Evolutionary conservation across 1,140 invertebrate genomes (phyloP), one percentile per base, ranked within the genome.

Genomic region (Brachionus koreanus): DNA sequence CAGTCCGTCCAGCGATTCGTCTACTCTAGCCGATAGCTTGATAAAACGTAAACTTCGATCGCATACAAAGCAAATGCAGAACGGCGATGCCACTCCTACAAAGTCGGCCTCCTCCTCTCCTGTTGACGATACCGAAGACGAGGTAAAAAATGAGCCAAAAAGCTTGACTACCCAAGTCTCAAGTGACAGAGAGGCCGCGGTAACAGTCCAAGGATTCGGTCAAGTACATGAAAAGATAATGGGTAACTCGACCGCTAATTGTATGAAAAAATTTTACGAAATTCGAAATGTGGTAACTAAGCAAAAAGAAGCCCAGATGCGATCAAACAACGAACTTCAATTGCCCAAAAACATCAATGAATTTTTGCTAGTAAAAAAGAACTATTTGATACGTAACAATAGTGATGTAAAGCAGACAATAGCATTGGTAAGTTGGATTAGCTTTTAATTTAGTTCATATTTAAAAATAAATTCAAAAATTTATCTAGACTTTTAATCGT

Each of bases 191-290:
- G 65, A 42, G 16, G 35, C 65, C 6, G 16, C 37, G 35, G 19
- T 10, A n/a, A 3, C 65, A 0, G 19, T n/a, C 16, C 35, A 69
- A n/a, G 35, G n/a, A n/a, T 7, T 13, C 10, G 65, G 13, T 7
- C 65, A 69, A 69, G 35, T 6, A 3, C 65, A 69, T 19, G 65
- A 69, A n/a, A 16, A 19, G n/a, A 69, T 69, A 1, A 69, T 69
- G 65, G 65, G 65, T 35, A 69, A 69, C 37, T 39, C 65, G n/a
- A 3, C 65, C 37, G 33, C 65, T n/a, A 69, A 69, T 42, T 69
- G 65, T 69, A 69, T 69, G 16, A 69, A 69, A 69, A 69, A 69
- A 19, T 69, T 69, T 33, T 69, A 69, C 16, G 33, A 69, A 69
- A 69, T 69, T 7, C 29, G 65, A 39, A 69, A 42, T 69, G 65